Base-by-base conservation (phyloP, 2,888 invertebrate genomes). In the Orthosia cruda region DNA sequence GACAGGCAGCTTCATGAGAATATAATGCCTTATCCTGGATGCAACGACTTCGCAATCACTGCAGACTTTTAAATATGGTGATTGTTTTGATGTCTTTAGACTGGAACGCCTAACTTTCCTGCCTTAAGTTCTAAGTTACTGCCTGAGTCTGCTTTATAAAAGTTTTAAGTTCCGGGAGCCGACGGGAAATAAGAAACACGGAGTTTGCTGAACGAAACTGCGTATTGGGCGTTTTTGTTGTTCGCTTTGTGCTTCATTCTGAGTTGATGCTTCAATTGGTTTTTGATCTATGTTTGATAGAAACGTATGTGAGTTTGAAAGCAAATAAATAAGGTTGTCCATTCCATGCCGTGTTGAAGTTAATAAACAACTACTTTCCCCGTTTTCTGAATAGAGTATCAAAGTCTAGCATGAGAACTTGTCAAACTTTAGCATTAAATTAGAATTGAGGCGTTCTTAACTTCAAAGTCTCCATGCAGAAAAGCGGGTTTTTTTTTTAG, bases 1-100 rank as follows among this genome's bases (percentile, higher is more conserved):
- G 4, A 23, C 26, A 18, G n/a, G 16, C 15, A 26, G 40, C 40
- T 40, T 5, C 18, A 23, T 45, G 20, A 45, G 50, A 58, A 26
- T 52, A 57, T 62, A 57, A 64, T 58, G 23, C 49, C 57, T 50
- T 40, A 74, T 78, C 55, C 26, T 45, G 23, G 58, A 79, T 71
- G 64, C 68, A 75, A 47, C 58, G 71, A 59, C 78, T 71, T 61
- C 64, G 59, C 71, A 84, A 87, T 77, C 80, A 68, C 75, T 40
- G 74, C 66, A 71, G 65, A 77, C 71, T 88, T 88, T 88, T 84
- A 88, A 86, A 85, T 87, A 86, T 86, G 86, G 87, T 86, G 86
- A 86, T 86, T 86, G 87, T 86, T 87, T 70, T 83, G 81, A 87
- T 83, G 85, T 81, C 76, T 87, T 83, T 70, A 77, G 77, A 79